Evolutionary conservation across 1,140 invertebrate species (phyloP).

Genomic region (Sinonovacula constricta): DNA sequence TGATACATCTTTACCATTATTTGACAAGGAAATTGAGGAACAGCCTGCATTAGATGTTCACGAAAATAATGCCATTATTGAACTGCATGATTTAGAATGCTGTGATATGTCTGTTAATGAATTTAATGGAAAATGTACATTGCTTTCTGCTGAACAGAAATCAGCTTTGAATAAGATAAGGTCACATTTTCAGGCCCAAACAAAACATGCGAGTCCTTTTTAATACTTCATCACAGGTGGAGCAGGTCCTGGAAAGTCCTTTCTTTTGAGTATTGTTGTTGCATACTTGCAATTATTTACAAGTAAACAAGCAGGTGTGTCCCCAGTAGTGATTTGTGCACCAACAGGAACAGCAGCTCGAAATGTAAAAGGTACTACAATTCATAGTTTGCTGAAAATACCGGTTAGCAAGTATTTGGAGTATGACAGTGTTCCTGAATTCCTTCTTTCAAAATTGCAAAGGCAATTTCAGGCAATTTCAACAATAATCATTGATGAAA

Average conservation of each 20-base stretch:
- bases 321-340: constrained; percentile 46
- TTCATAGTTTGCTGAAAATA: constrained; percentile 39
- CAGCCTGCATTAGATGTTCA: too few species aligned
- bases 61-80: neutral
- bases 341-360: constrained; percentile 45
- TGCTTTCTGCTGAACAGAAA: constrained; percentile 4
- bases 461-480: constrained; percentile 7
- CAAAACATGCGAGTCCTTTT: constrained; percentile 14
- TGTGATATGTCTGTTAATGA: constrained; percentile 35
- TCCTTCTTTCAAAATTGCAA: constrained; percentile 6
- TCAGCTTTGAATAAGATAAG: constrained; percentile 7
- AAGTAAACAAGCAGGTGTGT: neutral
- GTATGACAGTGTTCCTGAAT: constrained; percentile 20
- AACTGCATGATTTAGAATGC: constrained; percentile 36
- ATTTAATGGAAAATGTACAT: constrained; percentile 7
- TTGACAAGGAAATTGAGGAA: too few species aligned
- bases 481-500: constrained; percentile 37
- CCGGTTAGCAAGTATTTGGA: constrained; percentile 6
- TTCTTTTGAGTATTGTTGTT: constrained; percentile 16
- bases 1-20: too few species aligned
- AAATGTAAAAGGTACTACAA: constrained; percentile 36
- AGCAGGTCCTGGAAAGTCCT: constrained; percentile 47
- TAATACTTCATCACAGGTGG: constrained; percentile 46
- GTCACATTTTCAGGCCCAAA: neutral
- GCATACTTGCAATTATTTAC: constrained; percentile 28